These are phyloP conservation scores for Liodrosophila aerea DNA, from an alignment of 2,888 invertebrate species.

Conservation along the genomic window DNA sequence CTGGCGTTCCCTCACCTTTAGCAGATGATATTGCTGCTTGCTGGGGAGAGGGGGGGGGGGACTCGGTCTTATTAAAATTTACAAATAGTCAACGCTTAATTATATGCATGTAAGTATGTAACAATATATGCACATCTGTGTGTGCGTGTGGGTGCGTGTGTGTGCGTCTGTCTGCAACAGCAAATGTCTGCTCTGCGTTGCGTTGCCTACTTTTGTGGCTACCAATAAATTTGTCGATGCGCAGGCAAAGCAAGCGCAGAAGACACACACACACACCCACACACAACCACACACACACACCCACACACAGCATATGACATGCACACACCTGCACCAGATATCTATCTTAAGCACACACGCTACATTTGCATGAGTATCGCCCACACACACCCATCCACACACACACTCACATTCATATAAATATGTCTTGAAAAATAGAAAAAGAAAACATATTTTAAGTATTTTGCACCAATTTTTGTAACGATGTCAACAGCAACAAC, in stretches of 20 bases:
- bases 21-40: conserved; percentile 18
- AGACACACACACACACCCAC: conserved; percentile 10
- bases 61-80: conserved; percentile 70
- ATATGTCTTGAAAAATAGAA: no score
- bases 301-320: conserved; percentile 6
- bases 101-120: conserved; percentile 25
- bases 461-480: conserved; percentile 76
- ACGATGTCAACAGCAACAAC: conserved; percentile 68
- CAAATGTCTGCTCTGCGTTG: neutral
- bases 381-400: no score
- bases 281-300: conserved; percentile 12
- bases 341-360: conserved; percentile 47
- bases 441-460: conserved; percentile 44
- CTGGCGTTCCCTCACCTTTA: neutral
- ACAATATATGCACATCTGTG: conserved; percentile 6
- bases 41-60: conserved; percentile 27
- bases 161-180: neutral
- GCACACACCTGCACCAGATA: conserved; percentile 24
- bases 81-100: conserved; percentile 74
- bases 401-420: no score
- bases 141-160: neutral
- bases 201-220: conserved; percentile 56
- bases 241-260: conserved; percentile 9
- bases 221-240: conserved; percentile 56
- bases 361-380: conserved; percentile 22